Conservation (phyloP, 2,797 vertebrate species). For the Scomberomorus guttatus region DNA sequence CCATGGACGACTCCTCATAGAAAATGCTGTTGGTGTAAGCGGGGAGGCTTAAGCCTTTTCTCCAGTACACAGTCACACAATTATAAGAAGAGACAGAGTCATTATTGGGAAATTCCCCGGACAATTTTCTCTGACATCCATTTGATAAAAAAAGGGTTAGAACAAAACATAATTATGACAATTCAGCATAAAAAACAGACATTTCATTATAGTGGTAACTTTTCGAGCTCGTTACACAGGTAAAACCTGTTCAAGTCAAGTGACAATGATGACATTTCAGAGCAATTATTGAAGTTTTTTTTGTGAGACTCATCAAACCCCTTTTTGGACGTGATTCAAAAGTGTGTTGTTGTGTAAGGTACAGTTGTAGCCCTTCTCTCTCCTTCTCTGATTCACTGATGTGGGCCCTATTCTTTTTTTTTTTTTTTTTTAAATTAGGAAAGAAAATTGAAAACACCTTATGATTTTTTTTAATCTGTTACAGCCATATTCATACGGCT, state of each 20-base stretch:
- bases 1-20: constrained; percentile 54
- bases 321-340: constrained; percentile 42
- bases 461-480: constrained; percentile 25
- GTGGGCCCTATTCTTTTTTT: constrained; percentile 16
- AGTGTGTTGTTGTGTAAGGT: constrained; percentile 5
- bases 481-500: constrained; percentile 48
- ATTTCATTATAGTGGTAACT: constrained; percentile 71
- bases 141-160: constrained; percentile 47
- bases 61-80: constrained; percentile 56
- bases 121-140: constrained; percentile 59
- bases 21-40: constrained; percentile 50
- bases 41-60: constrained; percentile 32
- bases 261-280: constrained; percentile 63
- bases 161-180: constrained; percentile 57
- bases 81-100: constrained; percentile 53
- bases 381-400: constrained; percentile 28
- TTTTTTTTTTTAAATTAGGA: constrained; percentile 16
- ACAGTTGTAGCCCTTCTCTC: constrained; percentile 50
- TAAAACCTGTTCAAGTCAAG: constrained; percentile 66
- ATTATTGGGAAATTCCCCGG: constrained; percentile 38
- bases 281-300: constrained; percentile 55
- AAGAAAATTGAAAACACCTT: neutral
- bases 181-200: constrained; percentile 42
- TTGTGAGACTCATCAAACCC: constrained; percentile 40
- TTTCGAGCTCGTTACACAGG: constrained; percentile 58